Base-by-base conservation (phyloP, 2,113 vertebrate species). In the Vidua chalybeata region DNA sequence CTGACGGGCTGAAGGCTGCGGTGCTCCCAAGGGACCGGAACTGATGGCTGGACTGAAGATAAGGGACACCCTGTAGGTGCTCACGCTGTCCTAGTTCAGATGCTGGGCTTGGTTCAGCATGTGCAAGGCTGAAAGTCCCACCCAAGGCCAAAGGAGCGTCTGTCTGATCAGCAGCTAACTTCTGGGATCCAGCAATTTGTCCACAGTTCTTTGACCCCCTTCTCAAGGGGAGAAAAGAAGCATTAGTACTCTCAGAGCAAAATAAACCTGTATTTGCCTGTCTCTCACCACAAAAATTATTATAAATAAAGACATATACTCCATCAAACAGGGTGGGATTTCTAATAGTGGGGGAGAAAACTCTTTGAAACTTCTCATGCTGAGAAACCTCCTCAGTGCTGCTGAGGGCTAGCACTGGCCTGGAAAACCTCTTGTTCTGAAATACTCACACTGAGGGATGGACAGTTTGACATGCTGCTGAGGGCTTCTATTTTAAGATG, bases 21-120 rank as follows among this genome's bases (percentile, higher is more conserved):
- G 49, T 27, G 26, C 19, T 84, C 61, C 86, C 55, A 39, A 16
- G 41, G 75, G 45, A 15, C 28, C 7, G 4, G 19, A 61, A 7
- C 7, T 48, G 33, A 1, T 28, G 67, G 20, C 10, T 68, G 74
- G 4, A 11, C 69, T 41, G 52, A 41, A 78, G 52, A 23, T n/a
- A 24, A 37, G 37, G 39, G n/a, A 6, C 17, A 16, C 56, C 19
- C 6, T 10, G n/a, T 1, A 20, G 76, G 54, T 35, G 49, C 52
- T 63, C n/a, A 49, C 0, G 0, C 43, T 72, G 43, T n/a, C 23
- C 67, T 63, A 4, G 24, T 24, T 62, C 62, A 54, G 28, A 27
- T 41, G 51, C 45, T 41, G 24, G 35, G 4, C n/a, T 73, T 1
- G 1, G 19, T 71, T 63, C 46, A 71, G 55, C 19, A 27, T 63